A percentile compares a stretch with the other conserved stretches of the same genome.
These are phyloP conservation scores for Dolichomitus sp. DNA, from an alignment of 2,888 invertebrate species.

Conservation along the genomic window DNA sequence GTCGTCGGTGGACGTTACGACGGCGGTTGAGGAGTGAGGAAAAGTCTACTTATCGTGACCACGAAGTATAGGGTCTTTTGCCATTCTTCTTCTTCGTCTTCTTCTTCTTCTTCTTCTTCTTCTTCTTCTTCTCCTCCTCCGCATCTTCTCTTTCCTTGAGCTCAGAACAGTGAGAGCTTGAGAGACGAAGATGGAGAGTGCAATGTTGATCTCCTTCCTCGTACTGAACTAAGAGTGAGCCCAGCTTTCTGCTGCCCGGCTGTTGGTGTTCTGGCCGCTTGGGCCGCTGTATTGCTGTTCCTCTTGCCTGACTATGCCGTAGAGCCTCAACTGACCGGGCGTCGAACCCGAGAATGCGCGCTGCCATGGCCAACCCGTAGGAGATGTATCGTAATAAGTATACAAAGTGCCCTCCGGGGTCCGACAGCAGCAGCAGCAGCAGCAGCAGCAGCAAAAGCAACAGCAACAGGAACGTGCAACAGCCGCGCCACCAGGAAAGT, in stretches of 20 bases:
- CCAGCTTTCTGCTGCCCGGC: conserved; percentile 19
- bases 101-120: conserved; percentile 34
- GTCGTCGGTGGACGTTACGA: conserved; percentile 22
- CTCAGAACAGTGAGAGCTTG: background rate
- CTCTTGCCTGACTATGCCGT: conserved; percentile 36
- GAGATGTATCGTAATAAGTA: conserved; percentile 82
- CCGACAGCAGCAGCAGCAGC: conserved; percentile 38
- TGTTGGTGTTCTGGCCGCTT: conserved; percentile 43
- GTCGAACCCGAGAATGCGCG: conserved; percentile 83
- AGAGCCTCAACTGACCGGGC: conserved; percentile 82
- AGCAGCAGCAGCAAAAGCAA: too few relatives aligned
- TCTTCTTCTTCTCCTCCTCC: conserved; percentile 21
- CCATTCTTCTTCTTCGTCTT: conserved; percentile 36
- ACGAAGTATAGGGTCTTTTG: conserved; percentile 34
- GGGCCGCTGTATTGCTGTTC: conserved; percentile 32
- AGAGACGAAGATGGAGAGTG: conserved; percentile 28
- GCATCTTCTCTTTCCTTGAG: background rate
- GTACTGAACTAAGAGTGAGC: conserved; percentile 56
- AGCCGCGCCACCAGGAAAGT: conserved; percentile 48
- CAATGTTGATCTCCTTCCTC: conserved; percentile 59
- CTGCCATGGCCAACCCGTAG: conserved; percentile 64
- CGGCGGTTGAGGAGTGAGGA: conserved; percentile 57
- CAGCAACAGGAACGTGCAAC: conserved; percentile 37
- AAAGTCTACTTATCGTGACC: conserved; percentile 59
- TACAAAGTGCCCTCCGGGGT: conserved; percentile 76